A percentile compares a stretch with the other conserved stretches of the same genome.
These are phyloP conservation scores for Alviniconcha marisindica DNA, from an alignment of 1,140 invertebrate genomes.

Conservation along the genomic window DNA sequence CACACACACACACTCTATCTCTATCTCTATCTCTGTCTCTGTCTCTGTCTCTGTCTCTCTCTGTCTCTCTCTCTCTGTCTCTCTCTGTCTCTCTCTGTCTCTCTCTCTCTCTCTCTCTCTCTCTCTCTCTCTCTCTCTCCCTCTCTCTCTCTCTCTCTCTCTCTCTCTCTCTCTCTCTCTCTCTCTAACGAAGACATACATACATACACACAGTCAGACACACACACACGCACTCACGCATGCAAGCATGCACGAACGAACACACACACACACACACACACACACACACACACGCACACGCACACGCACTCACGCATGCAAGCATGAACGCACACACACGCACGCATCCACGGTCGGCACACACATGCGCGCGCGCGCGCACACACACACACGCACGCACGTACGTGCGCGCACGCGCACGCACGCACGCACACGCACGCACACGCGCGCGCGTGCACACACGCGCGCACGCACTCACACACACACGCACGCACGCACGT, in stretches of 20 bases:
- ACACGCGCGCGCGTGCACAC: not conserved
- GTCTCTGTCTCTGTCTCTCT: not conserved
- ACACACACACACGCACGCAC: slow-evolving; percentile 17
- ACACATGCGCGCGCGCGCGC: not conserved
- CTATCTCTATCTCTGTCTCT: not conserved
- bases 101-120: slow-evolving; percentile 39
- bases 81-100: slow-evolving; percentile 29
- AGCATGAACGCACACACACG: not conserved
- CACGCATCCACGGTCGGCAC: slow-evolving; percentile 18
- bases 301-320: not conserved
- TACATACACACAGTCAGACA: slow-evolving; percentile 9
- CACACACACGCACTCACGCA: not conserved
- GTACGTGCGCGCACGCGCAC: not conserved
- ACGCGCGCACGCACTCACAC: not conserved
- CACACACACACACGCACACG: not conserved
- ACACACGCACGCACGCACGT: slow-evolving; percentile 7
- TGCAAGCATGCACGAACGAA: not conserved
- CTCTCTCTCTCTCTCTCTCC: not conserved
- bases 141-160: not conserved
- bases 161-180: not conserved
- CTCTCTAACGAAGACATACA: not conserved
- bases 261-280: not conserved
- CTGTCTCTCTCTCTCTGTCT: slow-evolving; percentile 19
- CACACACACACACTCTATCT: not conserved
- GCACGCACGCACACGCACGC: not conserved